Conservation (phyloP, 2,888 invertebrate species). For the Oxyteleia sp. region DNA sequence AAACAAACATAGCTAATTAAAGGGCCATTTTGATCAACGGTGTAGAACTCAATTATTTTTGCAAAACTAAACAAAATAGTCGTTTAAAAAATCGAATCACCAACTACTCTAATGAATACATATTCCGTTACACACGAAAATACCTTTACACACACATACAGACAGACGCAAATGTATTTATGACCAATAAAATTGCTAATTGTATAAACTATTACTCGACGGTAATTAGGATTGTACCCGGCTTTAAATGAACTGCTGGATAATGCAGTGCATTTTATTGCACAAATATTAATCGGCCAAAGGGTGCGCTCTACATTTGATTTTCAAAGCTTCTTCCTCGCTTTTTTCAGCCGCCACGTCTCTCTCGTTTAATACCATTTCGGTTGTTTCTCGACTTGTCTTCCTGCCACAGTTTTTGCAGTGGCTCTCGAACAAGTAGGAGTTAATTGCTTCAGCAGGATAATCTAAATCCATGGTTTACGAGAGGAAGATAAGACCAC, state of each 20-base stretch:
- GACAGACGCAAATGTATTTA: constrained; percentile 17
- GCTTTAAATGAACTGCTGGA: constrained; percentile 6
- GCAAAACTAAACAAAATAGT: too few species aligned
- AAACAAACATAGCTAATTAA: too few species aligned
- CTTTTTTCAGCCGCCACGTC: constrained; percentile 15
- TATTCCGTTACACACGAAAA: too few species aligned
- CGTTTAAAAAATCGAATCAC: background rate
- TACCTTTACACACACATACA: too few species aligned
- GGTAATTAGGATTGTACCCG: constrained; percentile 11
- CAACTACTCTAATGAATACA: background rate
- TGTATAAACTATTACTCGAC: constrained; percentile 10
- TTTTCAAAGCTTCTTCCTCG: constrained; percentile 31
- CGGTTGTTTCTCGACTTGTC: constrained; percentile 66
- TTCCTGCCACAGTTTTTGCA: constrained; percentile 58
- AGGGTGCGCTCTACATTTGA: constrained; percentile 8
- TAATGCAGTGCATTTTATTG: background rate
- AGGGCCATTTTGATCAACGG: too few species aligned
- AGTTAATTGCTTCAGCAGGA: constrained; percentile 71
- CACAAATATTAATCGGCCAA: background rate
- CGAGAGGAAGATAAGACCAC: constrained; percentile 67
- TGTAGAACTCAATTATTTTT: too few species aligned
- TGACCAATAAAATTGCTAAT: constrained; percentile 29
- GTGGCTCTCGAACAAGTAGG: constrained; percentile 59
- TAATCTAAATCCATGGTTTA: constrained; percentile 72
- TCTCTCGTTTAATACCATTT: constrained; percentile 59